Evolutionary conservation across 2,888 invertebrate species (phyloP).

Genomic region (Drosophila parthenogenetica): DNA sequence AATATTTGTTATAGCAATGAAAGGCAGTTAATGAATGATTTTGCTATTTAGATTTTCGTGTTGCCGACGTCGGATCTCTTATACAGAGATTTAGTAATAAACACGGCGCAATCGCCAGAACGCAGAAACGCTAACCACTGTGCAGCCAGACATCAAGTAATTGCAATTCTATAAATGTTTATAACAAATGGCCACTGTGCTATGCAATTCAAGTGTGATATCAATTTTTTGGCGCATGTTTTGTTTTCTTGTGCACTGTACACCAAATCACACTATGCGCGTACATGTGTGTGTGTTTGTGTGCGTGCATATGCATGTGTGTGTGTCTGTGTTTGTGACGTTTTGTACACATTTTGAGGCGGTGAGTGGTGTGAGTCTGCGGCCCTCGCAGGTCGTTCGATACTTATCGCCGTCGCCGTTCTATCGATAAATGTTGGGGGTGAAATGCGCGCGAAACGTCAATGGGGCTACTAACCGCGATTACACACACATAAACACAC

Average conservation of each 20-base stretch:
- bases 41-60: conserved; percentile 61
- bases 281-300: conserved; percentile 33
- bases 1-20: conserved; percentile 53
- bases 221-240: conserved; percentile 71
- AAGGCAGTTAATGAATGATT: conserved; percentile 58
- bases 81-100: conserved; percentile 52
- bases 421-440: conserved; percentile 52
- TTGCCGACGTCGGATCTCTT: conserved; percentile 59
- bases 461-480: conserved; percentile 18
- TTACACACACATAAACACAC: conserved; percentile 25
- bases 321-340: conserved; percentile 56
- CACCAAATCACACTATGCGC: conserved; percentile 63
- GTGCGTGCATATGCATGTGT: conserved; percentile 46
- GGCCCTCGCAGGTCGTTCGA: conserved; percentile 59
- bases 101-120: conserved; percentile 54
- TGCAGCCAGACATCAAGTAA: conserved; percentile 61
- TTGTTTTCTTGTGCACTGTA: conserved; percentile 80
- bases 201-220: conserved; percentile 1
- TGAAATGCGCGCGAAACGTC: conserved; percentile 61
- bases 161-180: conserved; percentile 39
- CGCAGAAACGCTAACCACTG: conserved; percentile 46
- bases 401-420: conserved; percentile 47
- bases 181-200: conserved; percentile 5
- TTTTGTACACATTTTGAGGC: conserved; percentile 74
- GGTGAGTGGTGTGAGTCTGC: conserved; percentile 56